Evolutionary conservation across 1,140 invertebrate species (phyloP), one percentile per base, ranked within the genome.

Genomic region (Drosophila bocqueti): DNA sequence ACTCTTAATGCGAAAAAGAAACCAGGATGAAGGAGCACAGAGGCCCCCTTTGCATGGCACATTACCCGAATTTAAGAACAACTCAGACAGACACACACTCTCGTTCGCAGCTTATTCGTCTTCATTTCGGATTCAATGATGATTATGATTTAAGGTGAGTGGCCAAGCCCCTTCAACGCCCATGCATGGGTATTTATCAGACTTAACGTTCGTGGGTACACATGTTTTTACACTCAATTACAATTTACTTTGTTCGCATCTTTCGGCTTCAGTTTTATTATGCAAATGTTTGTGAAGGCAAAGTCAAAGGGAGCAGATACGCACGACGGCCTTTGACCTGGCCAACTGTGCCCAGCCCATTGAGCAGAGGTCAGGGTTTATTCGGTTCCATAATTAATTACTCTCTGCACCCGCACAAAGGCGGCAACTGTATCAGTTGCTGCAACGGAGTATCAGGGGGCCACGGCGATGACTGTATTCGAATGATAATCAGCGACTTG

Each of bases 131-230:
- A 50, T 66, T 31, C 40, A 62, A 65, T 46, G 65, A 64, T 83
- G 75, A 77, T 83, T 83, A 61, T 67, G 81, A 84, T 84, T 83
- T 68, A 84, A 84, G 63, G 60, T 69, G 67, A 75, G 55, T 83
- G 69, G 69, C 54, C 54, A 50, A 31, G 21, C 52, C 54, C 38
- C 45, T 26, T 16, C 7, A 38, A 21, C 29, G 31, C 8, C 40
- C 38, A 59, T 71, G 26, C 31, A 59, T 59, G 34, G 16, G 50
- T 49, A 72, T 69, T 54, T 59, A 72, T 73, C 31, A 43, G 46
- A 18, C 47, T 43, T 13, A 16, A 50, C 15, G 24, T n/a, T n/a
- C 29, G 29, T 15, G n/a, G 8, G 26, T 49, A 64, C 79, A 77
- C 49, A 66, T 73, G 62, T 59, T 79, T 67, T 60, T 38, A 61